Conservation (phyloP, 1,140 invertebrate species). For the Prorops nasuta region DNA sequence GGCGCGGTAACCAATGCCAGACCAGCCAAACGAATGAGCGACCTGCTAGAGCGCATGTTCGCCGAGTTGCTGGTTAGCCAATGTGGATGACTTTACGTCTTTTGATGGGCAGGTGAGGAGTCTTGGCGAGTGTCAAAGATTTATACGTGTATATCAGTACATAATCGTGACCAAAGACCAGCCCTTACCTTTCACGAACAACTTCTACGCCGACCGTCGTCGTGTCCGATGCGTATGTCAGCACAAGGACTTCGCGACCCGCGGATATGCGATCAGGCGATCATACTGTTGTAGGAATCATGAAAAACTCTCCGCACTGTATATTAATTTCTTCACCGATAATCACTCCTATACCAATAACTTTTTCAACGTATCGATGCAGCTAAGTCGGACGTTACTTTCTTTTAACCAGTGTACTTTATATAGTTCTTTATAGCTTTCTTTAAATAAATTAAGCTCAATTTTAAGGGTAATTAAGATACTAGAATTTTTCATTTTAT, state of each 20-base stretch:
- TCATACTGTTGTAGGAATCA: slow-evolving; percentile 25
- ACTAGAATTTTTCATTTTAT: no score
- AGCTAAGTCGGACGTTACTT: no score
- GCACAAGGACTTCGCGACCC: slow-evolving; percentile 48
- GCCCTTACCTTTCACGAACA: slow-evolving; percentile 22
- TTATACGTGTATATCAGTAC: slow-evolving; percentile 18
- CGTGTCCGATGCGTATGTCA: slow-evolving; percentile 35
- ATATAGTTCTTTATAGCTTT: no score
- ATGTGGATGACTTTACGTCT: slow-evolving; percentile 56
- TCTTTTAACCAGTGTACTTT: no score
- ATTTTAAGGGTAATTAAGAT: no score
- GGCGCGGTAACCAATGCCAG: not conserved
- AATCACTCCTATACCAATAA: no score
- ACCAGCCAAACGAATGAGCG: not conserved
- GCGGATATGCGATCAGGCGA: slow-evolving; percentile 45
- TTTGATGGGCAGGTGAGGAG: slow-evolving; percentile 59
- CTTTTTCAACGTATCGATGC: no score
- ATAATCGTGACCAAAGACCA: slow-evolving; percentile 8
- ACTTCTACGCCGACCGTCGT: slow-evolving; percentile 20
- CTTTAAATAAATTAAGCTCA: no score
- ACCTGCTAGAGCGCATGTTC: slow-evolving; percentile 24
- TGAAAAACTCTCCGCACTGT: slow-evolving; percentile 2
- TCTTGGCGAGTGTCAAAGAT: slow-evolving; percentile 56
- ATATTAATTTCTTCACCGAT: not conserved
- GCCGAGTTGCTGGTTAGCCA: slow-evolving; percentile 47